Evolutionary conservation across 35 echinoderm and acorn worm species (phyloP).

Genomic region (Eucidaris tribuloides): DNA sequence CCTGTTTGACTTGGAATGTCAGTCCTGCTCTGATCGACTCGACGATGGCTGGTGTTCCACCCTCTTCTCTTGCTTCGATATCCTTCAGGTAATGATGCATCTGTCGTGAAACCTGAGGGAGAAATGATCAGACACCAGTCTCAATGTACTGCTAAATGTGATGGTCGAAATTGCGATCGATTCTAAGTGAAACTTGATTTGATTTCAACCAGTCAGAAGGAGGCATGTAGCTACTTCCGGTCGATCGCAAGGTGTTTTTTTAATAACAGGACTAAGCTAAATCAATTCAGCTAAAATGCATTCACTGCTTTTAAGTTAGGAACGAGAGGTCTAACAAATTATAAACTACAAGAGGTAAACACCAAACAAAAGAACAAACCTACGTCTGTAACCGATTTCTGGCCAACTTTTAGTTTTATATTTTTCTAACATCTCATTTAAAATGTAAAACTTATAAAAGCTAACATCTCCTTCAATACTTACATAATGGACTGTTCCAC

Average conservation of each 20-base stretch:
- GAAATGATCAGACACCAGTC: constrained; percentile 10
- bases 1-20: constrained; percentile 91
- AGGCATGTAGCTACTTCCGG: too few species aligned
- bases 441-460: neutral
- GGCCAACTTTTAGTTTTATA: neutral
- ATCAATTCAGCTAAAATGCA: too few species aligned
- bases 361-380: too few species aligned
- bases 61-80: constrained; percentile 92
- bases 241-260: too few species aligned
- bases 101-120: constrained; percentile 75
- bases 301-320: neutral
- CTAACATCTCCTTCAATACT: constrained; percentile 43
- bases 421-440: neutral
- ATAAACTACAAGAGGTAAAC: too few species aligned
- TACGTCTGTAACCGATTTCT: too few species aligned
- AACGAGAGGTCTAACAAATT: neutral
- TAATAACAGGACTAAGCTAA: too few species aligned
- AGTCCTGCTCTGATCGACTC: constrained; percentile 94
- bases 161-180: too few species aligned
- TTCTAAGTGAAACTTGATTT: too few species aligned
- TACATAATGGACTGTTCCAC: constrained; percentile 95
- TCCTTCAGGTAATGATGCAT: constrained; percentile 89
- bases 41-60: constrained; percentile 91
- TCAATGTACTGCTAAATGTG: neutral
- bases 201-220: too few species aligned